Percentiles rank a stretch among this genome's conserved stretches.
Evolutionary conservation across 2,113 vertebrate species (phyloP).

Genomic region (Prietella phreatophila): DNA sequence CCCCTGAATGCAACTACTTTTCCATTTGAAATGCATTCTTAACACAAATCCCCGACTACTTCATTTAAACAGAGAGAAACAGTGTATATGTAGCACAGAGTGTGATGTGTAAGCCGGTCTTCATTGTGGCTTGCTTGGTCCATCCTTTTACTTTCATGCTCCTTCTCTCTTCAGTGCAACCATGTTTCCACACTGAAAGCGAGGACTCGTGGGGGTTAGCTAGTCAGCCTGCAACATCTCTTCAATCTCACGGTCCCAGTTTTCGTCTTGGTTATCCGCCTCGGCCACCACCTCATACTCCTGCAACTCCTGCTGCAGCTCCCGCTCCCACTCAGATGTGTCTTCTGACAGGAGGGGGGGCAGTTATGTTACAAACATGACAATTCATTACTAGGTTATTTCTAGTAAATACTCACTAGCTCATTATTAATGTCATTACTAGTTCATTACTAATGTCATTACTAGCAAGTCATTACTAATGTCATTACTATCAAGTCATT

Average conservation of each 20-base stretch:
- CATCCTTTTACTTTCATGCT: neutral
- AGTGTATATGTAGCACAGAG: neutral
- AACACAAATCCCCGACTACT: neutral
- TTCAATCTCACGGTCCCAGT: conserved; percentile 95
- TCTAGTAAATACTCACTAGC: too few relatives aligned
- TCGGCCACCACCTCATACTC: conserved; percentile 91
- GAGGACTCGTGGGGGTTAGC: conserved; percentile 58
- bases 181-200: conserved; percentile 21
- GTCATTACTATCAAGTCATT: too few relatives aligned
- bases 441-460: too few relatives aligned
- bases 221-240: conserved; percentile 86
- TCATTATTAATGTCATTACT: too few relatives aligned
- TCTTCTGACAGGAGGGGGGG: conserved; percentile 71
- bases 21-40: neutral
- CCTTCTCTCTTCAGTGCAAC: neutral
- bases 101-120: conserved; percentile 6
- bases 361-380: neutral
- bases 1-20: neutral
- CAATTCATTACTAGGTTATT: too few relatives aligned
- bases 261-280: conserved; percentile 83
- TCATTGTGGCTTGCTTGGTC: neutral
- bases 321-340: conserved; percentile 89
- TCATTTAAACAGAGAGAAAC: neutral
- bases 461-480: too few relatives aligned
- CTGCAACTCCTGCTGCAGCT: conserved; percentile 91